A percentile compares a stretch with the other conserved stretches of the same genome.
Evolutionary conservation across 2,797 vertebrate genomes (phyloP).

Genomic region (Gambusia yucatana): DNA sequence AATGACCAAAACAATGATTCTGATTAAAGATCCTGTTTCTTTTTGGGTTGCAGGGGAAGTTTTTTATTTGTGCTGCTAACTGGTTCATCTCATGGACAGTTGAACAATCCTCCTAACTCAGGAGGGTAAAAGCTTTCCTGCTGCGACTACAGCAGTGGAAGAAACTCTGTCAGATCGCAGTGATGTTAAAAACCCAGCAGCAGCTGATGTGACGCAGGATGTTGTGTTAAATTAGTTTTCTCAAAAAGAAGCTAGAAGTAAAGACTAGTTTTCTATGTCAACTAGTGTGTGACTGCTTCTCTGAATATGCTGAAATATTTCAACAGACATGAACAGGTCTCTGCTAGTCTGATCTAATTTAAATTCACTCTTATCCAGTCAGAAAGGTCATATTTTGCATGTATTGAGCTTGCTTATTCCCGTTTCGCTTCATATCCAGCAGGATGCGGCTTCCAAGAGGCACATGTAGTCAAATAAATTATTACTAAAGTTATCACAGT

Average conservation of each 20-base stretch:
- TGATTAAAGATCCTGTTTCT: neutral
- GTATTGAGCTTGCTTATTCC: neutral
- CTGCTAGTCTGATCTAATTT: neutral
- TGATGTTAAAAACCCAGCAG: neutral
- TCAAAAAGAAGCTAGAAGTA: neutral
- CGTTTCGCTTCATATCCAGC: neutral
- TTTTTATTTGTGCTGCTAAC: neutral
- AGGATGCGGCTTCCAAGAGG: neutral
- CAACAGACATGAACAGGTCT: neutral
- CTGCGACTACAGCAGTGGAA: neutral
- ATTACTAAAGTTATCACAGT: neutral
- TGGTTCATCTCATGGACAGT: neutral
- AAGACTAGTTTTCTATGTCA: neutral
- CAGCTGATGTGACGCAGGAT: neutral
- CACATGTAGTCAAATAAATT: neutral
- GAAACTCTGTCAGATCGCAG: neutral
- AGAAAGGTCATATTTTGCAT: neutral
- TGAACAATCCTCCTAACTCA: neutral
- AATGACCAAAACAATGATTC: neutral
- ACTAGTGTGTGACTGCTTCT: neutral
- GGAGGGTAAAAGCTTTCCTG: conserved; percentile 1
- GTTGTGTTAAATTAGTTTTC: neutral
- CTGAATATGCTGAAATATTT: neutral
- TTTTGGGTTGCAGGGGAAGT: neutral
- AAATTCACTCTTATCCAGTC: neutral